Conservation (phyloP, 2,113 vertebrate species). For the Riparia riparia region DNA sequence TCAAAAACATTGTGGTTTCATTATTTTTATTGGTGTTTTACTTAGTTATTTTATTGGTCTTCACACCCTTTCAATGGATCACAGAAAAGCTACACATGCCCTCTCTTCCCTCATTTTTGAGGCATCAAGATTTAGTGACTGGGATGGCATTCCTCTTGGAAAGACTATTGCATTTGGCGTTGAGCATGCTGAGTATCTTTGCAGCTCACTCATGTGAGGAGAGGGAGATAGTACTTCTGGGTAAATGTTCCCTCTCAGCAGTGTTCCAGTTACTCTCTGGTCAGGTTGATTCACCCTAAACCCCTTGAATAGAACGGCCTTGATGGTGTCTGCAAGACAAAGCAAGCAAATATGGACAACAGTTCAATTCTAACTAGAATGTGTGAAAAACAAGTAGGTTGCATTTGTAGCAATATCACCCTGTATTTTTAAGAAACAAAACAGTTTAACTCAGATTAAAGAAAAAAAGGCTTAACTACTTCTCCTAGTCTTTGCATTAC, state of each 20-base stretch:
- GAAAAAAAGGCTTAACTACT: neutral
- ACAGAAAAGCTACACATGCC: neutral
- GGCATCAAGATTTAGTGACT: neutral
- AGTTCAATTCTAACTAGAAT: neutral
- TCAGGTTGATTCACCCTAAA: neutral
- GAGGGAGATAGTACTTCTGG: neutral
- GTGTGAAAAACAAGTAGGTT: neutral
- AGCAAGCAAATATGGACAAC: neutral
- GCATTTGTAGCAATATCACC: neutral
- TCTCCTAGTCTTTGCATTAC: neutral
- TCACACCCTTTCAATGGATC: neutral
- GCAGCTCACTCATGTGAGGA: accelerated
- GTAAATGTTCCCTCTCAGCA: neutral
- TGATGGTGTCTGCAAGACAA: neutral
- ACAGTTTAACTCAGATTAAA: neutral
- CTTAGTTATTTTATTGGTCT: neutral
- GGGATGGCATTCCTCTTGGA: neutral
- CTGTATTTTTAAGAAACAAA: neutral
- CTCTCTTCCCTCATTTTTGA: accelerated
- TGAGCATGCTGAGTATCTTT: accelerated
- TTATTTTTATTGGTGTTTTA: neutral
- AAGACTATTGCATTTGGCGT: neutral
- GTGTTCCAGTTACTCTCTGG: neutral
- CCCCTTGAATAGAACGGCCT: accelerated
- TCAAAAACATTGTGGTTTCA: neutral